Conservation (phyloP, 2,888 invertebrate genomes). For the Lepidocyrtinus sp. region DNA sequence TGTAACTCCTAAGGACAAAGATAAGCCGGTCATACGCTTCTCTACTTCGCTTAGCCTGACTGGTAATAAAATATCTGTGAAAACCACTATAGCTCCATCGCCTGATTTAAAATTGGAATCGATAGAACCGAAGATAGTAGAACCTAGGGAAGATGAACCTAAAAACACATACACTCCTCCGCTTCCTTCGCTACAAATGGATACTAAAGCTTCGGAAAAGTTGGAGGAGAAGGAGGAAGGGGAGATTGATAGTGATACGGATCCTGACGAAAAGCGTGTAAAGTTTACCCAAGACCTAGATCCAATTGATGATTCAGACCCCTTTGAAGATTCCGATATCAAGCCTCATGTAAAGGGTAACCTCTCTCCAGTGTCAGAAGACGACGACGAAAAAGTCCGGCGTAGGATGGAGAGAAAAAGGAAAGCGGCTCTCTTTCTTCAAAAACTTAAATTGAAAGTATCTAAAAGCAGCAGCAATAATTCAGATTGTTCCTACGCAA, state of each 20-base stretch:
- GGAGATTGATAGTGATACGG: neutral
- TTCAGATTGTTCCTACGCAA: neutral
- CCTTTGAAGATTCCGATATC: neutral
- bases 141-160: neutral
- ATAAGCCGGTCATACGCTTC: slow-evolving; percentile 60
- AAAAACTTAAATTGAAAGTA: slow-evolving; percentile 59
- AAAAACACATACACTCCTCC: neutral
- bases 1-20: slow-evolving; percentile 57
- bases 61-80: too few species aligned
- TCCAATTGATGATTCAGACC: slow-evolving; percentile 11
- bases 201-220: neutral
- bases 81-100: neutral
- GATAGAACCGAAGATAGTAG: neutral
- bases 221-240: slow-evolving; percentile 29
- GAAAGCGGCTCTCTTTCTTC: slow-evolving; percentile 68
- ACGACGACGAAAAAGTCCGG: slow-evolving; percentile 46
- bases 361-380: slow-evolving; percentile 28
- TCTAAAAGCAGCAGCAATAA: neutral
- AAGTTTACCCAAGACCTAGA: slow-evolving; percentile 16
- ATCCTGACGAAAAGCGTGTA: neutral
- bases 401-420: slow-evolving; percentile 62
- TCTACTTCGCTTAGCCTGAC: slow-evolving; percentile 37
- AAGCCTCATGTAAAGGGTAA: slow-evolving; percentile 35
- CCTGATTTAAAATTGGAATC: neutral
- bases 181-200: neutral